Percentiles rank a stretch among this genome's conserved stretches.
Conservation (phyloP, 2,797 vertebrate species). For the Sylvia borin region DNA sequence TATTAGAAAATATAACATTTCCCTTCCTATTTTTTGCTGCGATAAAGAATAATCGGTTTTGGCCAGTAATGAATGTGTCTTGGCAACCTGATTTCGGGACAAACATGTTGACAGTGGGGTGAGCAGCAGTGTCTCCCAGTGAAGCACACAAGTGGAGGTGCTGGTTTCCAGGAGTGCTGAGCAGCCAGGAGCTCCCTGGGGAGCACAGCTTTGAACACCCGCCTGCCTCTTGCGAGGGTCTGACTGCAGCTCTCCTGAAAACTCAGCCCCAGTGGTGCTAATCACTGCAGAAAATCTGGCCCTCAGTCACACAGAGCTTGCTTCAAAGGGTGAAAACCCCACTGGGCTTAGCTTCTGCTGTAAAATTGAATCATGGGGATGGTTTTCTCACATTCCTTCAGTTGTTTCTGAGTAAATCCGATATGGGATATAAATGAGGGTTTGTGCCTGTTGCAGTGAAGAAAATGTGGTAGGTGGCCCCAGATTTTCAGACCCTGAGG, state of each 20-base stretch:
- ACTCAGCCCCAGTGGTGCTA: conserved; percentile 20
- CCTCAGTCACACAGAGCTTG: conserved; percentile 22
- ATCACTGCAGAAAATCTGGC: conserved; percentile 49
- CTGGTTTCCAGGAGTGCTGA: not conserved
- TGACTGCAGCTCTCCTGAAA: not conserved
- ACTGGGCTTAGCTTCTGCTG: conserved; percentile 25
- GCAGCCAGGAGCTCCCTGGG: not conserved
- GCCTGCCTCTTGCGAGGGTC: not conserved
- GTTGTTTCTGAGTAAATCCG: conserved; percentile 44
- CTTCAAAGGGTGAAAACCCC: conserved; percentile 61
- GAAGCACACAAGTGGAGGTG: not conserved
- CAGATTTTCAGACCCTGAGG: conserved; percentile 43
- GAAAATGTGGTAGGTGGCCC: conserved; percentile 40
- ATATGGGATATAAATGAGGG: conserved; percentile 11
- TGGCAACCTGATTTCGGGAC: not conserved
- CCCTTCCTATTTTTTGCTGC: not conserved
- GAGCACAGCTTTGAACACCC: conserved; percentile 5
- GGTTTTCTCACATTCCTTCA: conserved; percentile 16
- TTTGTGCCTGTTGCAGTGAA: not conserved
- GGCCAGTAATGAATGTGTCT: not conserved
- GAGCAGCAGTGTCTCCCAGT: not conserved
- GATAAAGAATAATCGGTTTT: not conserved
- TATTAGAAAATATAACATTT: conserved; percentile 56
- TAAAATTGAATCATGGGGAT: conserved; percentile 27
- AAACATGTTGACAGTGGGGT: not conserved